Conservation (phyloP, 2,888 invertebrate species). For the Galerucella nymphaeae region DNA sequence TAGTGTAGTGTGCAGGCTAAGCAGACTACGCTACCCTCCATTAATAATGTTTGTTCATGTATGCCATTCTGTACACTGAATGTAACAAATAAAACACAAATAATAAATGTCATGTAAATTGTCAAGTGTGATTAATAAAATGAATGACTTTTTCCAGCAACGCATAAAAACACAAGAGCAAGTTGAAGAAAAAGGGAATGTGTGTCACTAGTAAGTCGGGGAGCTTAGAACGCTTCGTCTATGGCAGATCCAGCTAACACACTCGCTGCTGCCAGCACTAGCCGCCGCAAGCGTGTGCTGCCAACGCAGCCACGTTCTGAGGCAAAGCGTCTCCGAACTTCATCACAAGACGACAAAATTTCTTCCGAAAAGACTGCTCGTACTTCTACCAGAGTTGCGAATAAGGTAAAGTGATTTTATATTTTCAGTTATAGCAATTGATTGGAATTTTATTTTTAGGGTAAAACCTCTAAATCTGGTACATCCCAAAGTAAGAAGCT, state of each 20-base stretch:
- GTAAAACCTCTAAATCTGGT: slow-evolving; percentile 42
- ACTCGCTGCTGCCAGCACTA: slow-evolving; percentile 72
- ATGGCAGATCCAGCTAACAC: slow-evolving; percentile 90
- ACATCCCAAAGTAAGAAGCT: slow-evolving; percentile 36
- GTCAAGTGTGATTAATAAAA: slow-evolving; percentile 41
- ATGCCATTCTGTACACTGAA: neutral
- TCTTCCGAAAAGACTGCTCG: slow-evolving; percentile 36
- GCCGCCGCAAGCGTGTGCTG: slow-evolving; percentile 68
- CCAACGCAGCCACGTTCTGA: slow-evolving; percentile 70
- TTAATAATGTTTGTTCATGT: neutral
- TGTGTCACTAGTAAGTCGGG: slow-evolving; percentile 69
- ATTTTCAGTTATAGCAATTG: neutral
- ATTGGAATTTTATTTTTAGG: slow-evolving; percentile 28
- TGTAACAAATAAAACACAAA: neutral
- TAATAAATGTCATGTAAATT: slow-evolving; percentile 42
- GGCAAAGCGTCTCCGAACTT: slow-evolving; percentile 70
- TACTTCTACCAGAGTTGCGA: slow-evolving; percentile 34
- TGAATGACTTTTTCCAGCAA: slow-evolving; percentile 53
- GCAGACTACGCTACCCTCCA: neutral
- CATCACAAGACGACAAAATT: slow-evolving; percentile 59
- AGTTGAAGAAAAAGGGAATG: slow-evolving; percentile 64
- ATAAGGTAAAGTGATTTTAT: slow-evolving; percentile 37
- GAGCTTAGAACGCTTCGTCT: slow-evolving; percentile 85
- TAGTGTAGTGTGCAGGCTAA: too few relatives aligned
- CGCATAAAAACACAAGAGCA: slow-evolving; percentile 56